phyloP scores from a whole-genome alignment of 23 tunicate genomes.

The Trididemnum nubilum region DNA sequence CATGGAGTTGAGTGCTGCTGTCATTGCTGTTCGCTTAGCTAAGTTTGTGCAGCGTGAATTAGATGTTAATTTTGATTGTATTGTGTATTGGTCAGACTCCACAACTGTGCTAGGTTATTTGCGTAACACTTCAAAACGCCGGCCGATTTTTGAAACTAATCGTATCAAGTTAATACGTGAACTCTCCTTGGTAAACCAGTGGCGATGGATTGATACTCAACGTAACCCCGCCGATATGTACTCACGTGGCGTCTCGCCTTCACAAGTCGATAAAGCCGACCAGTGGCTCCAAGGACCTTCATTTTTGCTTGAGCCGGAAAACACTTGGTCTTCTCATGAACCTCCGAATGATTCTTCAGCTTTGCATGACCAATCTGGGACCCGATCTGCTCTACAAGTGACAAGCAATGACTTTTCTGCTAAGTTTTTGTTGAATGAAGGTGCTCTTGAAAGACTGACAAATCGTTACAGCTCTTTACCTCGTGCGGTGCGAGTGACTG shows the following conservation, averaged over 20 bases:
- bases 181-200: background rate
- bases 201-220: slow-evolving; percentile 13
- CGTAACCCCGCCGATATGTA: slow-evolving; percentile 10
- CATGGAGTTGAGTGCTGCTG: slow-evolving; percentile 7
- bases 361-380: too few species aligned
- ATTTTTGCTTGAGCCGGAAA: slow-evolving; percentile 1
- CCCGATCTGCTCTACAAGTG: too few species aligned
- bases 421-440: too few species aligned
- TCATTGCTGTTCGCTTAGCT: slow-evolving; percentile 21
- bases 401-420: too few species aligned
- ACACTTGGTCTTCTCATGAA: too few species aligned
- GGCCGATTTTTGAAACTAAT: slow-evolving; percentile 7
- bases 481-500: too few species aligned
- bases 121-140: slow-evolving; percentile 14
- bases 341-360: too few species aligned
- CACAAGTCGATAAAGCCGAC: background rate
- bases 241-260: slow-evolving; percentile 23
- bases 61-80: background rate
- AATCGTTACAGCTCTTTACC: too few species aligned
- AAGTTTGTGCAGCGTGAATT: background rate
- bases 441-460: too few species aligned
- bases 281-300: background rate
- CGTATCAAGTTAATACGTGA: background rate
- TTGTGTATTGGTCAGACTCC: slow-evolving; percentile 13
- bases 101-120: slow-evolving; percentile 12